Base-by-base conservation (phyloP, 35 echinoderm and acorn worm genomes). In the Ptychodera flava region DNA sequence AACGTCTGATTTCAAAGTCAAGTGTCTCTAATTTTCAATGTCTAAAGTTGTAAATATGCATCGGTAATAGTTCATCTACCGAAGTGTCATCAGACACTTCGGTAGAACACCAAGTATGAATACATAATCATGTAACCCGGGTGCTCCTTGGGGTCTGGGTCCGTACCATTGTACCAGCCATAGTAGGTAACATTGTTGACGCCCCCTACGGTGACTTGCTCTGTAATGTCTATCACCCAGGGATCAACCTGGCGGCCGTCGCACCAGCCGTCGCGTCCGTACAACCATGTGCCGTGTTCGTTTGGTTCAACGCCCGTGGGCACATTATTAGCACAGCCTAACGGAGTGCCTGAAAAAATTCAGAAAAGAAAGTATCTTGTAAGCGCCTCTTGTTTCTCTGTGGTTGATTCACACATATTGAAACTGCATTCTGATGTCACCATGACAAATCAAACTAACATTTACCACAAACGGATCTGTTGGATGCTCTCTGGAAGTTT, bases 251-350 rank as follows among this genome's bases (percentile, higher is more conserved):
- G 87, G 27, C 93, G 81, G 6, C 93, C 93, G 33, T 95, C 91
- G 36, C 93, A 95, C 93, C 93, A 95, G 77, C 93, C 93, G 34
- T 95, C 91, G 1, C 93, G 87, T 35, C 93, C 93, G 79, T 95
- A 95, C n/a, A 95, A 83, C 93, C 93, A 95, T 0, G 93, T 95
- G 2, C 93, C 93, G 36, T 95, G 93, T 76, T 95, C 93, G 37
- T 95, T 95, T 29, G 93, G 93, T 81, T 95, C 93, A n/a, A 95
- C 93, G 1, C 93, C 93, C n/a, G 90, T 92, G 10, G 90, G 75
- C 0, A 81, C 85, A 16, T 90, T 78, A 12, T 89, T 31, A 1
- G 93, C 93, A 89, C 93, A 95, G 10, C 93, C 93, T 29, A 87
- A 34, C 28, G 86, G 83, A 28, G 93, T 95, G 37, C 93, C 93